These are phyloP conservation scores for Holacanthella duospinosa DNA, from an alignment of 2,888 invertebrate species.

Conservation along the genomic window DNA sequence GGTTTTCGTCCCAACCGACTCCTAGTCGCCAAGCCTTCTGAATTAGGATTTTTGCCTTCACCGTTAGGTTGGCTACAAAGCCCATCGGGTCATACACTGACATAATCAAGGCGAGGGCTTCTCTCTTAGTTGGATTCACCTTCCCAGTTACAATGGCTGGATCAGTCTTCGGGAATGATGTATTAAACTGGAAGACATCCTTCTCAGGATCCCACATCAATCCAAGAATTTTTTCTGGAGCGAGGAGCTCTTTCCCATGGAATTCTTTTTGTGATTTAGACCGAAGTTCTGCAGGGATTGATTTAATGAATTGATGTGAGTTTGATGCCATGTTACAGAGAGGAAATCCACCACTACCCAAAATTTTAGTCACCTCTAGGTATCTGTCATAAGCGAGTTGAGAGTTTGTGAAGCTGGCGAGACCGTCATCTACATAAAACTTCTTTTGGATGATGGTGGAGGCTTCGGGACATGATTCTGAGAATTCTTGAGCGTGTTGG, in stretches of 20 bases:
- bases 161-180: slow-evolving; percentile 8
- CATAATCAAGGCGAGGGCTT: slow-evolving; percentile 31
- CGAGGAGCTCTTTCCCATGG: not conserved
- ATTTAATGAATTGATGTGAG: slow-evolving; percentile 3
- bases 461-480: not conserved
- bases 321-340: slow-evolving; percentile 10
- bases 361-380: not conserved
- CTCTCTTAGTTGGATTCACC: slow-evolving; percentile 33
- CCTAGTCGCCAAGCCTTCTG: slow-evolving; percentile 37
- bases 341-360: slow-evolving; percentile 1
- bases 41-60: slow-evolving; percentile 35
- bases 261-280: not conserved
- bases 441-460: not conserved
- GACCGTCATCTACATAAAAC: not conserved
- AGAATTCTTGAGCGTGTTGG: not conserved
- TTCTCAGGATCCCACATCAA: slow-evolving; percentile 12
- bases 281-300: slow-evolving; percentile 5
- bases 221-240: slow-evolving; percentile 12
- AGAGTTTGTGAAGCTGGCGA: slow-evolving; percentile 5
- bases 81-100: slow-evolving; percentile 39
- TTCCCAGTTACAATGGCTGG: not conserved
- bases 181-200: slow-evolving; percentile 15
- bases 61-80: slow-evolving; percentile 29
- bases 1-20: slow-evolving; percentile 37
- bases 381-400: slow-evolving; percentile 13